phyloP scores from a whole-genome alignment of 2,888 invertebrate genomes.

The Plebejus argus region DNA sequence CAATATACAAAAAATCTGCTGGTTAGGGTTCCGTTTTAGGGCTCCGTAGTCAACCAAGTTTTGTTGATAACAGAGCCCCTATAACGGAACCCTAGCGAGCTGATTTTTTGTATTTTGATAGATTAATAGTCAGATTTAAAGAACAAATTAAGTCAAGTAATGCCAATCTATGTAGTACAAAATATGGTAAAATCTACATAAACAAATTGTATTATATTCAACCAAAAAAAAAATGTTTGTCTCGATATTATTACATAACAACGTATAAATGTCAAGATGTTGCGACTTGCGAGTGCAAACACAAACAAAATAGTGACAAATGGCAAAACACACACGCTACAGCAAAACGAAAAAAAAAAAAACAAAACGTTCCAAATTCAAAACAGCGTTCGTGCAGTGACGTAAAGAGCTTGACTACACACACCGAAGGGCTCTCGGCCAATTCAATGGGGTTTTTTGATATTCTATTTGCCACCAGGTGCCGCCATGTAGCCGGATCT shows the following conservation, averaged over 20 bases:
- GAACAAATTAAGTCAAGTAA: too few species aligned
- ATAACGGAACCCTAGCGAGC: too few species aligned
- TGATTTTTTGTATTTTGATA: too few species aligned
- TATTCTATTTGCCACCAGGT: too few species aligned
- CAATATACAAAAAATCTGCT: too few species aligned
- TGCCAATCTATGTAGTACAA: background rate
- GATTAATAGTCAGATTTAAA: too few species aligned
- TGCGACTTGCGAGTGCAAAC: background rate
- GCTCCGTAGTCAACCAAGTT: too few species aligned
- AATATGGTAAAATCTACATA: background rate
- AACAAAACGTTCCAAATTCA: conserved; percentile 12
- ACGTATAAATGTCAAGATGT: conserved; percentile 5
- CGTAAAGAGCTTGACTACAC: background rate
- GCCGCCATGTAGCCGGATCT: too few species aligned
- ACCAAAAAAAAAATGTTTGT: background rate
- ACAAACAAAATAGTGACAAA: background rate
- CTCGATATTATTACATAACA: background rate
- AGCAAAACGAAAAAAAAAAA: conserved; percentile 17
- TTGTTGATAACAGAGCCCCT: too few species aligned
- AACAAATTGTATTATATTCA: background rate
- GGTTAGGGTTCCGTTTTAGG: too few species aligned
- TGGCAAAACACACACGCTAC: conserved; percentile 2
- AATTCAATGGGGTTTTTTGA: too few species aligned
- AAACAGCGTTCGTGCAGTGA: conserved; percentile 7
- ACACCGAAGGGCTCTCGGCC: too few species aligned